These are phyloP conservation scores for Ctenomys sociabilis DNA, from an alignment of 2,113 vertebrate genomes.

Conservation along the genomic window DNA sequence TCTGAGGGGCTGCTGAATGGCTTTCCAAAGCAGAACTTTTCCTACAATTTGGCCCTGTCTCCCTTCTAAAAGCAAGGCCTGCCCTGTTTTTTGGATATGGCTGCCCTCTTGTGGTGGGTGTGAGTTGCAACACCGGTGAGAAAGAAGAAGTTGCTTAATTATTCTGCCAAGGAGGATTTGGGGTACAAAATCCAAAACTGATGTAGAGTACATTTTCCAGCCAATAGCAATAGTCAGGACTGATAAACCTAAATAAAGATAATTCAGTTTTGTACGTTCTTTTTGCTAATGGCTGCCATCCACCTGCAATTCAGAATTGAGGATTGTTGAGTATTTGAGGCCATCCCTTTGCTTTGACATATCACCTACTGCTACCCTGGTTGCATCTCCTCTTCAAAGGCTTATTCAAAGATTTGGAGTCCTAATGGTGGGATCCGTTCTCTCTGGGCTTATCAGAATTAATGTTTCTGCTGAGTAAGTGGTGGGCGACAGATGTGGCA, in stretches of 20 bases:
- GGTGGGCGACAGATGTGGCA: no score
- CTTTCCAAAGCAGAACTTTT: constrained; percentile 12
- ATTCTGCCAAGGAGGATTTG: background rate
- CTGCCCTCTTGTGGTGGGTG: constrained; percentile 88
- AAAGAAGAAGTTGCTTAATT: background rate
- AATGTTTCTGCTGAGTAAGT: background rate
- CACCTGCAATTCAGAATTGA: background rate
- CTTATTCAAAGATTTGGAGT: background rate
- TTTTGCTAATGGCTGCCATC: background rate
- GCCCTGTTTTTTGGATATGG: constrained; percentile 83
- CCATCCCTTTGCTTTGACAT: constrained; percentile 23
- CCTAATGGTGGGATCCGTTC: background rate
- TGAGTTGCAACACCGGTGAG: constrained; percentile 56
- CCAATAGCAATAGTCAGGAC: background rate
- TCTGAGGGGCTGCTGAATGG: background rate
- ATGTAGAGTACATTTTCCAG: background rate
- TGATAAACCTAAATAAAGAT: background rate
- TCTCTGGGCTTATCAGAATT: background rate
- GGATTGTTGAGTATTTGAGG: background rate
- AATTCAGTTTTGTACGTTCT: background rate
- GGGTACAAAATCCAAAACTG: background rate
- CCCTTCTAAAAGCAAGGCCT: background rate
- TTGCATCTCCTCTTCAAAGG: background rate
- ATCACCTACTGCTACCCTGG: background rate
- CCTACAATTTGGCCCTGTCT: constrained; percentile 43